A percentile compares a stretch with the other conserved stretches of the same genome.
Conservation (phyloP, 2,113 vertebrate genomes). For the Erythrolamprus reginae region DNA sequence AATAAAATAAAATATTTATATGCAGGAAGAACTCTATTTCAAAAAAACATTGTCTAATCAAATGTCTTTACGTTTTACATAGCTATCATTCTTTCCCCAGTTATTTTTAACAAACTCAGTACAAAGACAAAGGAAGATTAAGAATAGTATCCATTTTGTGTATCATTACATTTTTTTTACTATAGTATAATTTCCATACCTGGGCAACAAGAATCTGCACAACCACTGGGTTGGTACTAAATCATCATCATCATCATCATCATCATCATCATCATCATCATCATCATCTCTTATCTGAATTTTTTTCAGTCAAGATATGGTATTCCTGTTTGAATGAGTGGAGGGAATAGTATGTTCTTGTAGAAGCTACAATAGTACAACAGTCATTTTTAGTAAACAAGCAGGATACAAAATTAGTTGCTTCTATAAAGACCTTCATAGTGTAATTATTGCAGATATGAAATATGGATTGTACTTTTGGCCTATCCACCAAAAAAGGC, state of each 20-base stretch:
- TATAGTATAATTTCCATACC: background rate
- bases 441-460: background rate
- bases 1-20: background rate
- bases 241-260: background rate
- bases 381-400: slow-evolving; percentile 21
- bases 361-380: slow-evolving; percentile 25
- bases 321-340: background rate
- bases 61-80: background rate
- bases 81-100: background rate
- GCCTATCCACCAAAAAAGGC: slow-evolving; percentile 28
- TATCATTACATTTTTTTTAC: background rate
- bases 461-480: slow-evolving; percentile 12
- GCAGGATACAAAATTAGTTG: background rate
- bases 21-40: background rate
- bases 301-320: background rate
- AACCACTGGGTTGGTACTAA: background rate
- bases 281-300: background rate
- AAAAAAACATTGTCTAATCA: background rate
- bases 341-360: background rate
- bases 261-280: background rate
- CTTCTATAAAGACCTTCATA: background rate
- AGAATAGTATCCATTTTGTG: background rate
- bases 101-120: background rate
- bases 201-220: background rate
- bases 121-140: background rate